Evolutionary conservation across 1,140 invertebrate genomes (phyloP), one percentile per base, ranked within the genome.

Genomic region (Carposina sasakii): DNA sequence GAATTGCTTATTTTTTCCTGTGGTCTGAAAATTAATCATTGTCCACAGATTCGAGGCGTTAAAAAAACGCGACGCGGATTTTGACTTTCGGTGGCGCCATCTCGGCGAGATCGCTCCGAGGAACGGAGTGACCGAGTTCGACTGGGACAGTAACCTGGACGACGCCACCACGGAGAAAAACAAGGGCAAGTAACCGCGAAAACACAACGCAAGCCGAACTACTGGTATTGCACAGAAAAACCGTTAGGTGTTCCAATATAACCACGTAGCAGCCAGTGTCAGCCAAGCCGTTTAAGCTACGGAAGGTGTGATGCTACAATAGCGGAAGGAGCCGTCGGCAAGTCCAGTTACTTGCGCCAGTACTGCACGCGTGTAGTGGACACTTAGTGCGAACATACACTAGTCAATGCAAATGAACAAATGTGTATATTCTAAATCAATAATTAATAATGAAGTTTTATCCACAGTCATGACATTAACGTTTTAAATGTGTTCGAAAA

Each of bases 101-200:
- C 87, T 94, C 47, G 93, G 93, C 50, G 92, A 93, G 62, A 87
- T 94, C 52, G 88, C 90, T 21, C 87, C 84, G 13, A 88, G 89
- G 49, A 90, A 87, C 70, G 91, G 91, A 49, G 90, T 90, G 52
- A 93, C 92, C 40, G 92, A 93, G 75, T 95, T 95, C 74, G 93
- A 94, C 84, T 95, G 93, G 93, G 93, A 95, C 78, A 92, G 91
- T 77, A 91, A 91, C 58, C 87, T 93, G 46, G 92, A 93, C 61
- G 91, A 93, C 66, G 90, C 89, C 31, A 85, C 85, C 26, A 85
- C 85, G 3, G 85, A 85, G 41, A 82, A 72, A 57, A 68, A 73
- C 23, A 60, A 71, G 57, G 77, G 78, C 67, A 79, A 79, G 69
- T 78, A 76, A 57, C 28, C 12, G n/a, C 31, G 36, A 23, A 37